Percentiles rank a stretch among this genome's conserved stretches.
Conservation (phyloP, 2,888 invertebrate genomes). For the Homarus gammarus region DNA sequence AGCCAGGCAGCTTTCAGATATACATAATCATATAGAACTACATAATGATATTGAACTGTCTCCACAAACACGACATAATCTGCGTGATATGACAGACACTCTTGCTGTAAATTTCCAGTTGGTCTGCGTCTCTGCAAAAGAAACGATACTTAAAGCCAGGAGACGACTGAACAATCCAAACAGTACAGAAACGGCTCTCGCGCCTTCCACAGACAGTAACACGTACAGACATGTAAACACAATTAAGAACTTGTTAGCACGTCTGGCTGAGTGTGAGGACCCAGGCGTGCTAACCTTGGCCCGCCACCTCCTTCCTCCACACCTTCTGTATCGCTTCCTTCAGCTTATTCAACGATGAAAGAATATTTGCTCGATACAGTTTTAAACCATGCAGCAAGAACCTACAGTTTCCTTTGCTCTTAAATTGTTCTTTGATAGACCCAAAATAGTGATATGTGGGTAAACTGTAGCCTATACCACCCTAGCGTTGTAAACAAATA, state of each 20-base stretch:
- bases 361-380: no score
- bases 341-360: conserved; percentile 21
- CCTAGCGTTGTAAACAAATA: no score
- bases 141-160: background rate
- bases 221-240: background rate
- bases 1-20: background rate
- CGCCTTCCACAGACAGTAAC: background rate
- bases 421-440: no score
- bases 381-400: no score
- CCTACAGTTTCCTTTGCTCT: no score
- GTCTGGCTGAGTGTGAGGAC: background rate
- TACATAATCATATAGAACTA: conserved; percentile 3
- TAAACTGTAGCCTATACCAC: no score
- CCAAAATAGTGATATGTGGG: no score
- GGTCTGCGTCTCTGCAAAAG: background rate
- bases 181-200: background rate
- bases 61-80: background rate
- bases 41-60: background rate
- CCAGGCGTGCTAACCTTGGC: background rate
- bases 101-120: conserved; percentile 2
- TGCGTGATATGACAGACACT: background rate
- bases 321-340: conserved; percentile 35
- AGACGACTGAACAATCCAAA: background rate
- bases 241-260: background rate
- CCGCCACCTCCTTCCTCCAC: background rate